Conservation (phyloP, 2,113 vertebrate genomes). For the Equus quagga region DNA sequence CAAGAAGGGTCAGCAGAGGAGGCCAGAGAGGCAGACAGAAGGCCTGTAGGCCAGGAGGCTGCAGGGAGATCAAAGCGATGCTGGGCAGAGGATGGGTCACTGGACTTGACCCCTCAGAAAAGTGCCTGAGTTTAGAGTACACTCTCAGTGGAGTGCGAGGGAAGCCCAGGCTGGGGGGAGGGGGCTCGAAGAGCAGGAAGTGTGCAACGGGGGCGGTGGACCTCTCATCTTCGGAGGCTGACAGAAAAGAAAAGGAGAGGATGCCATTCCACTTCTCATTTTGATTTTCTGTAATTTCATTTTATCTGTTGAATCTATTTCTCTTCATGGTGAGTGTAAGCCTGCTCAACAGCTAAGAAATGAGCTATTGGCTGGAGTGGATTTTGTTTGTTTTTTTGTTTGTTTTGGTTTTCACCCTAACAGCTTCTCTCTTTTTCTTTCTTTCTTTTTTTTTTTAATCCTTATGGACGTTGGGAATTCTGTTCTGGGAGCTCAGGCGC, state of each 20-base stretch:
- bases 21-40: not conserved
- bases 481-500: not conserved
- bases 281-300: too few species aligned
- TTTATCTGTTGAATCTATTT: not conserved
- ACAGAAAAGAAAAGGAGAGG: not conserved
- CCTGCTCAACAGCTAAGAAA: not conserved
- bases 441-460: not conserved
- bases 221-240: not conserved
- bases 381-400: not conserved
- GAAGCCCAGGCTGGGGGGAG: rapidly evolving
- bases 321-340: not conserved
- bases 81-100: not conserved
- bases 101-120: conserved; percentile 1
- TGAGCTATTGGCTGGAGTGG: not conserved
- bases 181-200: not conserved
- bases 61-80: conserved; percentile 51
- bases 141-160: not conserved
- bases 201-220: not conserved
- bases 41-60: not conserved
- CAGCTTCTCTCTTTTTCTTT: not conserved
- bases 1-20: conserved; percentile 22
- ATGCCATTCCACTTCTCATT: rapidly evolving
- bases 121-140: not conserved
- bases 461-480: not conserved
- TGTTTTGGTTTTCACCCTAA: not conserved